Conservation (phyloP, 2,797 vertebrate species). For the Echiichthys vipera region DNA sequence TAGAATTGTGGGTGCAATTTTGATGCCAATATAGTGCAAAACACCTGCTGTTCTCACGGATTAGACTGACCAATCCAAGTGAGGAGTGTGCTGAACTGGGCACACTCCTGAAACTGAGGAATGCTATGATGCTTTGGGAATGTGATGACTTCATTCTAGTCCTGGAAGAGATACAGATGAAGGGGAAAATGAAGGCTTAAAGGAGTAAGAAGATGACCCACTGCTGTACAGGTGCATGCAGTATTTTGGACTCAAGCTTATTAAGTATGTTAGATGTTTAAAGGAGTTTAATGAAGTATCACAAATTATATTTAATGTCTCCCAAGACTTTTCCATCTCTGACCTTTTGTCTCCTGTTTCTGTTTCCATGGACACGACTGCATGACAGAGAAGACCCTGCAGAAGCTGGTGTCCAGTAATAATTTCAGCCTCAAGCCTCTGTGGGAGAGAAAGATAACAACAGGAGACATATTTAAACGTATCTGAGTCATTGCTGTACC, state of each 20-base stretch:
- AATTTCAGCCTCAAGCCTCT: slow-evolving; percentile 89
- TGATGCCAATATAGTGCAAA: not conserved
- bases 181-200: not conserved
- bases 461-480: not conserved
- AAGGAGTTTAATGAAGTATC: too few relatives aligned
- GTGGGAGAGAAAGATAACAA: slow-evolving; percentile 32
- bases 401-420: slow-evolving; percentile 86
- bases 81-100: not conserved
- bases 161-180: not conserved
- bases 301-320: not conserved
- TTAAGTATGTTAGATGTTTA: not conserved
- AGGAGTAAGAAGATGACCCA: not conserved
- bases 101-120: not conserved
- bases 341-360: slow-evolving; percentile 85
- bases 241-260: not conserved
- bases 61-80: not conserved
- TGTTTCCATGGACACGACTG: slow-evolving; percentile 78
- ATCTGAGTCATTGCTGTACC: not conserved
- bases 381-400: slow-evolving; percentile 84
- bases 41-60: not conserved
- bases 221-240: not conserved
- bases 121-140: not conserved
- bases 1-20: not conserved
- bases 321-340: slow-evolving; percentile 2
- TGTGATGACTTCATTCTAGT: not conserved